Evolutionary conservation across 2,797 vertebrate genomes (phyloP).

Genomic region (Florisuga fusca): DNA sequence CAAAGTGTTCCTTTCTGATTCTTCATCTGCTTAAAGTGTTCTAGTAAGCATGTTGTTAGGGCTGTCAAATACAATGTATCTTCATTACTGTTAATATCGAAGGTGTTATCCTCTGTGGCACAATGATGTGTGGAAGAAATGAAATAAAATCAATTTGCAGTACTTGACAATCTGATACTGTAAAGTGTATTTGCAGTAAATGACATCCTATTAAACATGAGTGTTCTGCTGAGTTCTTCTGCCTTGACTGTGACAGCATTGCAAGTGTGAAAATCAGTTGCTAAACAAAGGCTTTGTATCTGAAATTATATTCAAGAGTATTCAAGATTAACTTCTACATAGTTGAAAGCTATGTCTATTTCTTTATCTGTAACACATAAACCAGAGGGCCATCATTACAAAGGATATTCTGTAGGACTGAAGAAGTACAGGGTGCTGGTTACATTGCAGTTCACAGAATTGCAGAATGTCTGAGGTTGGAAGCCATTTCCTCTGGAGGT

Average conservation of each 20-base stretch:
- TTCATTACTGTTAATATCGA: slow-evolving; percentile 57
- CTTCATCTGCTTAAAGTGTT: slow-evolving; percentile 27
- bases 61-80: slow-evolving; percentile 53
- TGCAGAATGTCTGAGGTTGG: neutral
- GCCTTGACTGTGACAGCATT: neutral
- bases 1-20: slow-evolving; percentile 13
- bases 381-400: neutral
- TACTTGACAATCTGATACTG: slow-evolving; percentile 16
- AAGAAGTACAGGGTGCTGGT: neutral
- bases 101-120: slow-evolving; percentile 38
- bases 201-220: slow-evolving; percentile 20
- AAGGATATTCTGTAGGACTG: neutral
- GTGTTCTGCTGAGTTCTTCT: slow-evolving; percentile 2
- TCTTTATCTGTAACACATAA: neutral
- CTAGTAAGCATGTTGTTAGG: slow-evolving; percentile 63
- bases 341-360: neutral
- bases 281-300: neutral
- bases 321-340: neutral
- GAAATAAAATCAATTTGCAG: slow-evolving; percentile 44
- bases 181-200: slow-evolving; percentile 29
- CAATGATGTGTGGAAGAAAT: slow-evolving; percentile 36
- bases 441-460: neutral
- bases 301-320: neutral
- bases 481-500: neutral
- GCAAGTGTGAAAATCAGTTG: neutral